phyloP scores from a whole-genome alignment of 2,797 vertebrate genomes.

The Tachyglossus aculeatus region DNA sequence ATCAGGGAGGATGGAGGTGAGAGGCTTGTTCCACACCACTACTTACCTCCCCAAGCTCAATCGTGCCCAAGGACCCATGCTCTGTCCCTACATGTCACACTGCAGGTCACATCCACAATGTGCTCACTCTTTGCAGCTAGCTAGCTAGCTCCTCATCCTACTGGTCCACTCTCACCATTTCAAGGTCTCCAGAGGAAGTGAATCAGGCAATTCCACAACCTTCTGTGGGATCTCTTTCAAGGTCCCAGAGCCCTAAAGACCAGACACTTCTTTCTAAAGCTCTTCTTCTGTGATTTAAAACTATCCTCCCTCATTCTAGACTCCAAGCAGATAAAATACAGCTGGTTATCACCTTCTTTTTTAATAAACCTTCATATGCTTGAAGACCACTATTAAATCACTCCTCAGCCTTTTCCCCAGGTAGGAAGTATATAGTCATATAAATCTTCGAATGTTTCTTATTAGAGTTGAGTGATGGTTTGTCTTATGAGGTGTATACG shows the following conservation, averaged over 20 bases:
- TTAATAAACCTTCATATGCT: neutral
- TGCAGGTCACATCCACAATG: too few relatives aligned
- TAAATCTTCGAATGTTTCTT: neutral
- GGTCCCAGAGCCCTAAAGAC: slow-evolving; percentile 22
- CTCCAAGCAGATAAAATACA: slow-evolving; percentile 16
- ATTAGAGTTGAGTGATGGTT: neutral
- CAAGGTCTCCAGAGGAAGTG: neutral
- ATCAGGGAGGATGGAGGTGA: too few relatives aligned
- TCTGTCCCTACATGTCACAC: too few relatives aligned
- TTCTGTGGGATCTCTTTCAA: slow-evolving; percentile 1
- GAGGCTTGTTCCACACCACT: too few relatives aligned
- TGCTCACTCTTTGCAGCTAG: too few relatives aligned
- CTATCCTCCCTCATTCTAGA: neutral
- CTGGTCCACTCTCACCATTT: slow-evolving; percentile 7
- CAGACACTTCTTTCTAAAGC: slow-evolving; percentile 17
- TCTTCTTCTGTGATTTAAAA: slow-evolving; percentile 22
- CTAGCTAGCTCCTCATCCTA: neutral
- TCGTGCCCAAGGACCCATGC: too few relatives aligned
- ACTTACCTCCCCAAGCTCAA: too few relatives aligned
- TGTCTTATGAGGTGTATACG: too few relatives aligned
- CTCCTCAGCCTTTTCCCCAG: neutral
- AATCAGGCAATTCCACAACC: neutral
- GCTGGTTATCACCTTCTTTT: too few relatives aligned
- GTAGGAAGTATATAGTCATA: too few relatives aligned
- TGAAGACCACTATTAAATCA: slow-evolving; percentile 10